Evolutionary conservation across 1,140 invertebrate species (phyloP).

Genomic region (Ganaspis sp.): DNA sequence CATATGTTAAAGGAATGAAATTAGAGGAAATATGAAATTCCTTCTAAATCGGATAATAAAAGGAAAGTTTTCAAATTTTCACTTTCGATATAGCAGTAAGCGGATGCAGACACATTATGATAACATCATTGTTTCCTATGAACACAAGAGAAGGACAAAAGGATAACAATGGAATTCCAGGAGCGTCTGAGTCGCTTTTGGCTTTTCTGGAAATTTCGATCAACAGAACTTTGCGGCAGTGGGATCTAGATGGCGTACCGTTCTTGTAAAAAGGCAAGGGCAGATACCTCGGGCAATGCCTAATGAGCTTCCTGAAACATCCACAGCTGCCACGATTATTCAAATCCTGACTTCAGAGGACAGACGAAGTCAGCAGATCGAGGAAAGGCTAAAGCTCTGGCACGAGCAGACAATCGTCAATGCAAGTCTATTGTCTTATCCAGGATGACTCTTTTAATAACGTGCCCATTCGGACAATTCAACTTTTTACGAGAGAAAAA

Average conservation of each 20-base stretch:
- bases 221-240: neutral
- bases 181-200: neutral
- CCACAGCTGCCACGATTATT: constrained; percentile 62
- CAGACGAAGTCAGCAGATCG: constrained; percentile 46
- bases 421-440: constrained; percentile 60
- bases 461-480: constrained; percentile 60
- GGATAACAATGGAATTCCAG: neutral
- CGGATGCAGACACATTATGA: neutral
- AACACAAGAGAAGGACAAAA: neutral
- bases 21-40: neutral
- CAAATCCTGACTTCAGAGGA: constrained; percentile 50
- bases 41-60: neutral
- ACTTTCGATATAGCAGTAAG: neutral
- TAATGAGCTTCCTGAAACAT: constrained; percentile 69
- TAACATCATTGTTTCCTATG: neutral
- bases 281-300: constrained; percentile 63
- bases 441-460: constrained; percentile 65
- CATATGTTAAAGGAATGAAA: neutral
- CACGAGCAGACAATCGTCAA: constrained; percentile 56
- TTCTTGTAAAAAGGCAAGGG: constrained; percentile 50
- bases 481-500: constrained; percentile 53
- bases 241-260: constrained; percentile 8
- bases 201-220: neutral
- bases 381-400: constrained; percentile 23
- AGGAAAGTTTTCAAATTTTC: neutral